Conservation (phyloP, 2,888 invertebrate genomes). For the Coronaproctus castanopsis region DNA sequence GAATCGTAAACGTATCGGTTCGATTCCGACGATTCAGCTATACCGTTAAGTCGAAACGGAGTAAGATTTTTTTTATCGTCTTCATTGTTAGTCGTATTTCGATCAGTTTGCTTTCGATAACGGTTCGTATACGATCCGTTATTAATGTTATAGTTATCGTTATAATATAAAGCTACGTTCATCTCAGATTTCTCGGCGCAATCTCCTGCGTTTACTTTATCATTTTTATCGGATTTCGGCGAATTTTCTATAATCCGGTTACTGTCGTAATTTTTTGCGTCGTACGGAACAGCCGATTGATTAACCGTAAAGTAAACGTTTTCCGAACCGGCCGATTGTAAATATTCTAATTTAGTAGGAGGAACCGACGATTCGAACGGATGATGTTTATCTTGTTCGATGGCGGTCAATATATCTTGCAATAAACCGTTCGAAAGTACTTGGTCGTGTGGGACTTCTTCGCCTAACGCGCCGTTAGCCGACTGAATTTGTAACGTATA, state of each 20-base stretch:
- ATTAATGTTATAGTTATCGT: no score
- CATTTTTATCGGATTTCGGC: no score
- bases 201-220: neutral
- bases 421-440: constrained; percentile 55
- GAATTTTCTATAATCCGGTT: neutral
- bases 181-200: neutral
- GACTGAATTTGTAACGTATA: constrained; percentile 60
- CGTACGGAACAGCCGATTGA: neutral
- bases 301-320: neutral
- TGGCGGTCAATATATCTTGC: constrained; percentile 60
- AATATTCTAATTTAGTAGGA: constrained; percentile 2
- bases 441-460: constrained; percentile 44
- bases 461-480: constrained; percentile 40
- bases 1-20: no score
- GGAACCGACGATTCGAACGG: neutral
- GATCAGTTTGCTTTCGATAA: no score
- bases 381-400: constrained; percentile 36
- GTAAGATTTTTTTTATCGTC: no score
- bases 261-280: neutral
- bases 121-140: no score
- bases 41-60: no score
- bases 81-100: no score
- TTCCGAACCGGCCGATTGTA: constrained; percentile 8
- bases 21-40: no score
- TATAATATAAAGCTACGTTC: neutral